phyloP scores from a whole-genome alignment of 2,888 invertebrate genomes.

The Glaucopsyche alexis region DNA sequence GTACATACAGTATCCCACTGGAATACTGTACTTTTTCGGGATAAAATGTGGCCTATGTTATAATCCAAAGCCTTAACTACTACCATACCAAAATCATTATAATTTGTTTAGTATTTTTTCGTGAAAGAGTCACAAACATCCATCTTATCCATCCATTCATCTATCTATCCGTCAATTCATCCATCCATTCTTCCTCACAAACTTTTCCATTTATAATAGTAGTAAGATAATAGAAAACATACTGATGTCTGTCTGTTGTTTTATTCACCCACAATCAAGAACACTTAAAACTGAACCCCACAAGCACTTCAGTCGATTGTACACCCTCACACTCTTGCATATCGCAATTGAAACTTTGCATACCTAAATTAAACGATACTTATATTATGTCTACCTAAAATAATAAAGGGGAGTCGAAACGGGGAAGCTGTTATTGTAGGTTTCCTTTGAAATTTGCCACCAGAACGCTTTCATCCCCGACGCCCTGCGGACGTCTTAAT shows the following conservation, averaged over 20 bases:
- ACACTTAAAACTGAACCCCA: not conserved
- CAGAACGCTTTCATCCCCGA: not conserved
- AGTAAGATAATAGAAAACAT: not conserved
- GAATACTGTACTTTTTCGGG: too few species aligned
- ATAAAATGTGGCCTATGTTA: too few species aligned
- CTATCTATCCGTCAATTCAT: too few species aligned
- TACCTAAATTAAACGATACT: slow-evolving; percentile 4
- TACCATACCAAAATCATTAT: too few species aligned
- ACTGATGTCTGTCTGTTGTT: not conserved
- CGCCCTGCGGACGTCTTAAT: slow-evolving; percentile 15
- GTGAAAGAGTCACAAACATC: too few species aligned
- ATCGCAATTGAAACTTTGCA: not conserved
- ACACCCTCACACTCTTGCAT: not conserved
- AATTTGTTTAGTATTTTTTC: too few species aligned
- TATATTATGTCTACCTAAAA: slow-evolving; percentile 14
- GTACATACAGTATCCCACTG: too few species aligned
- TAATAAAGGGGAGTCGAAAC: slow-evolving; percentile 6
- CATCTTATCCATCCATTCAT: too few species aligned
- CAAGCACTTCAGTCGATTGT: not conserved
- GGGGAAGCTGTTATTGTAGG: slow-evolving; percentile 9
- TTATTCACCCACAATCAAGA: not conserved
- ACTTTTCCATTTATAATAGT: too few species aligned
- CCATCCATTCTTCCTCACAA: too few species aligned
- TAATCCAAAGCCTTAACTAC: too few species aligned
- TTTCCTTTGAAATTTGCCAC: slow-evolving; percentile 14